These are phyloP conservation scores for Raphicerus campestris DNA, from an alignment of 2,113 vertebrate species.

Conservation along the genomic window DNA sequence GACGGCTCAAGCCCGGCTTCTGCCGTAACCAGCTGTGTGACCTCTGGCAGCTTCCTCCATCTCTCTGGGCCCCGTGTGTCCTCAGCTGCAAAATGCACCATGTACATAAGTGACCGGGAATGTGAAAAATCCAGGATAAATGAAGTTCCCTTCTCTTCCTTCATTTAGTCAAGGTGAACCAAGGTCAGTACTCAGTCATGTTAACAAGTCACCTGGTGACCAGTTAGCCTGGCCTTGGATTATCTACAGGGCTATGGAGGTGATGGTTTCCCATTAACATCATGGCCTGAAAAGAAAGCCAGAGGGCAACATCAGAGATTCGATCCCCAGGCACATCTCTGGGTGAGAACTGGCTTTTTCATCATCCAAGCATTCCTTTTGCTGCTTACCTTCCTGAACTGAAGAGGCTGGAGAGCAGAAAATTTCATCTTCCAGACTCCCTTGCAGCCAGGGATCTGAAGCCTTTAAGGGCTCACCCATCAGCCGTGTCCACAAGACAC, in stretches of 20 bases:
- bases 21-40: background rate
- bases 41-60: background rate
- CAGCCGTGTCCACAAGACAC: background rate
- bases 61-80: background rate
- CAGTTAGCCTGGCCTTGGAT: background rate
- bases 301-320: background rate
- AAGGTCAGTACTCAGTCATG: background rate
- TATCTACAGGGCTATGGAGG: background rate
- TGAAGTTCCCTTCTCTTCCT: background rate
- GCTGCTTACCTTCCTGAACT: background rate
- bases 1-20: background rate
- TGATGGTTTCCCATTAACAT: background rate
- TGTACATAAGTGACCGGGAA: too few species aligned
- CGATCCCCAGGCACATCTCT: background rate
- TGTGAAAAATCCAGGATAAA: background rate
- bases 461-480: rapidly evolving
- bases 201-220: background rate
- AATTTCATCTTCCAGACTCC: background rate
- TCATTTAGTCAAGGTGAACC: background rate
- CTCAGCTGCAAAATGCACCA: background rate
- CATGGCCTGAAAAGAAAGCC: background rate
- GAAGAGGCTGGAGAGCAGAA: background rate
- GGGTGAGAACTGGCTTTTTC: background rate
- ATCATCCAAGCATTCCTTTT: background rate
- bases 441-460: background rate